Base-by-base conservation (phyloP, 2,113 vertebrate species). In the Lepidothrix coronata region DNA sequence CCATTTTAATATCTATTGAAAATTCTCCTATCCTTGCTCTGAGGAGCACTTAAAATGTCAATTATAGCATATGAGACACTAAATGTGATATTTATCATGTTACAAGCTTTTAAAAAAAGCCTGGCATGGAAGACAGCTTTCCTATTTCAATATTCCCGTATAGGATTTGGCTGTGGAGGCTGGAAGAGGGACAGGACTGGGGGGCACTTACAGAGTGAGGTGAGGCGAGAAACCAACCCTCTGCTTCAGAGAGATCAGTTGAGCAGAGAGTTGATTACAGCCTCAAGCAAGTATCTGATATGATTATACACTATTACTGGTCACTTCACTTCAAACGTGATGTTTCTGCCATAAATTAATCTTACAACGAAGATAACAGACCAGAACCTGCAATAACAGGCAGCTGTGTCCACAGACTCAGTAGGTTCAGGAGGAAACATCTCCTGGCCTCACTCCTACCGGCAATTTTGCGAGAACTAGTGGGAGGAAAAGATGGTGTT, bases 11-110 rank as follows among this genome's bases (percentile, higher is more conserved):
- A 70, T 39, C 83, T 90, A 81, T 33, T 73, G 46, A 90, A 95
- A 92, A 74, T 46, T 80, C 68, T 68, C 54, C 86, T 74, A 71
- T 74, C 68, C 66, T 77, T 93, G 48, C 88, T 96, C 83, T 51
- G 41, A 88, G 84, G 43, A 93, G 67, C 67, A 88, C 86, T 94
- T 93, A 94, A 88, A 92, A 62, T 49, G 79, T 76, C 94, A 92
- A 70, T 93, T 95, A 96, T 1, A 78, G 85, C 75, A 81, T 21
- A 30, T 9, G 41, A 90, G 65, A 68, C 19, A 57, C 49, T 86
- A 88, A 92, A 84, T 4, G 8, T 46, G 66, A 2, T 54, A 94
- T 66, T 95, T 46, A 80, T 92, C 66, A 73, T 27, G 31, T 72
- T 81, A 72, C 13, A 67, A 94, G 82, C 66, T 91, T 92, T 87